A percentile compares a stretch with the other conserved stretches of the same genome.
Conservation (phyloP, 2,797 vertebrate species). For the Percopsis omiscomaycus region DNA sequence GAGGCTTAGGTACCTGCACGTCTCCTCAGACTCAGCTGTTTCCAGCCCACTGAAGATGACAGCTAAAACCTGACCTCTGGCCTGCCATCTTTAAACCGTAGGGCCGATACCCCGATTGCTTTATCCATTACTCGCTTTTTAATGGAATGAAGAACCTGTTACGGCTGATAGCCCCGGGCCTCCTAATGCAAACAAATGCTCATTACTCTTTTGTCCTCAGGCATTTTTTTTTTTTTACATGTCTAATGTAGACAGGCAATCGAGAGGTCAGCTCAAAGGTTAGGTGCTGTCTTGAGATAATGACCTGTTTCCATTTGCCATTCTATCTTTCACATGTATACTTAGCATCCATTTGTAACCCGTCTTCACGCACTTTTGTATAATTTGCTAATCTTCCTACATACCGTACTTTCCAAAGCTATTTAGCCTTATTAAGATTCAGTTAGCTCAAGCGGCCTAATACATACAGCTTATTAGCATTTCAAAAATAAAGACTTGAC, state of each 20-base stretch:
- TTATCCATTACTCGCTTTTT: conserved; percentile 61
- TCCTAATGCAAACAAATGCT: conserved; percentile 67
- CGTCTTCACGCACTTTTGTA: conserved; percentile 35
- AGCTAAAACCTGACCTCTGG: conserved; percentile 55
- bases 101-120: conserved; percentile 45
- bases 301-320: conserved; percentile 51
- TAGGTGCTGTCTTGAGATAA: conserved; percentile 49
- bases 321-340: conserved; percentile 48
- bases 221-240: conserved; percentile 54
- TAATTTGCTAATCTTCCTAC: conserved; percentile 41
- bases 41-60: conserved; percentile 50
- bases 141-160: conserved; percentile 66
- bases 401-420: conserved; percentile 25
- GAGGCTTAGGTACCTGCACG: conserved; percentile 34
- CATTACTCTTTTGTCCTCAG: conserved; percentile 63
- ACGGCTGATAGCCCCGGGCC: conserved; percentile 48
- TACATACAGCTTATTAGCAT: conserved; percentile 36
- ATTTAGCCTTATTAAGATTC: conserved; percentile 28
- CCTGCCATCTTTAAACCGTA: conserved; percentile 47
- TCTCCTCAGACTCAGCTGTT: conserved; percentile 64
- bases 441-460: conserved; percentile 22
- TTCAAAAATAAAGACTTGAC: conserved; percentile 51
- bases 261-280: conserved; percentile 62
- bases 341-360: conserved; percentile 53
- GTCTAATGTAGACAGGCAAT: conserved; percentile 50